Conservation (phyloP, 1,140 invertebrate species). For the Laodelphax striatellus region DNA sequence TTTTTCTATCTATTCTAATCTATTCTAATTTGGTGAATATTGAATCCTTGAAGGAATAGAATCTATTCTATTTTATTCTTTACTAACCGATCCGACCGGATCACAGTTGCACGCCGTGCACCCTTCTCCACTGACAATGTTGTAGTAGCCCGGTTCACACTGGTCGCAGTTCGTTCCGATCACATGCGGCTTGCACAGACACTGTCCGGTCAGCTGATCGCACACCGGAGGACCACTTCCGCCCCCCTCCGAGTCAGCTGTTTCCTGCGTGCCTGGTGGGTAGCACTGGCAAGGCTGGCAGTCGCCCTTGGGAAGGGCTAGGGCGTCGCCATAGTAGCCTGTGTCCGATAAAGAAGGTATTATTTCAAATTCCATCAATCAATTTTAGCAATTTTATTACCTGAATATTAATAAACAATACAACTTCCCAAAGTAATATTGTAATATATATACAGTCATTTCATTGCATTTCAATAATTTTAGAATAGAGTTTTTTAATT, state of each 20-base stretch:
- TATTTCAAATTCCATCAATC: too few relatives aligned
- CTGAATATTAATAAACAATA: too few relatives aligned
- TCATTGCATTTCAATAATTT: too few relatives aligned
- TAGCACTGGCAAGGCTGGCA: slow-evolving; percentile 83
- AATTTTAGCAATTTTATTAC: too few relatives aligned
- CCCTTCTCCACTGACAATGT: slow-evolving; percentile 70
- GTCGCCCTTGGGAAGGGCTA: slow-evolving; percentile 78
- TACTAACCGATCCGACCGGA: slow-evolving; percentile 56
- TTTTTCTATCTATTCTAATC: slow-evolving; percentile 24
- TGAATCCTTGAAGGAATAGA: too few relatives aligned
- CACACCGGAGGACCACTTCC: slow-evolving; percentile 56
- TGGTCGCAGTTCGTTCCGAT: slow-evolving; percentile 78
- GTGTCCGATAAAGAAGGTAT: not conserved
- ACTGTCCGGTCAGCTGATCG: slow-evolving; percentile 70
- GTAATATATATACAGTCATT: too few relatives aligned
- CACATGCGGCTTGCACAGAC: slow-evolving; percentile 77
- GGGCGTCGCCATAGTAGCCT: slow-evolving; percentile 78
- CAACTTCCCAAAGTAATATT: too few relatives aligned
- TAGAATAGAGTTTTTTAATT: too few relatives aligned
- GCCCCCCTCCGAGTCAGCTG: slow-evolving; percentile 41
- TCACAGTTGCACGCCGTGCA: slow-evolving; percentile 81
- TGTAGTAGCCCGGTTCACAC: slow-evolving; percentile 75
- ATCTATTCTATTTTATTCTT: too few relatives aligned
- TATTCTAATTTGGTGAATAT: too few relatives aligned
- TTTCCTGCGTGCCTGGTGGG: slow-evolving; percentile 63